phyloP scores from a whole-genome alignment of 2,113 vertebrate species.

The Pan troglodytes region NHGRI_mPanTro3-v2.1_pri NC_072403.2:79479001-79479500 shows the following conservation, averaged over 20 bases:
- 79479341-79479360: not conserved
- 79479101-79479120: not conserved
- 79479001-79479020: not conserved
- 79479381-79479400: not conserved
- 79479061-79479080: not conserved
- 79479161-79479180: not conserved
- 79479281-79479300: not conserved
- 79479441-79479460: not conserved
- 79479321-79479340: not conserved
- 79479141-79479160: not conserved
- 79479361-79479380: not conserved
- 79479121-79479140: not conserved
- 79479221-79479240: not conserved
- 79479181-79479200: too few relatives aligned
- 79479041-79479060: not conserved
- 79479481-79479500: not conserved
- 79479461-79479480: not conserved
- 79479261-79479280: not conserved
- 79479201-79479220: not conserved
- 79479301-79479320: not conserved
- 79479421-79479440: not conserved
- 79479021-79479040: constrained; percentile 22
- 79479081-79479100: not conserved
- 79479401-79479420: not conserved
- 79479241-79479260: not conserved